Evolutionary conservation across 92 coral and sea anemone genomes (phyloP), one percentile per base, ranked within the genome.

Genomic region (Bergia sp.): DNA sequence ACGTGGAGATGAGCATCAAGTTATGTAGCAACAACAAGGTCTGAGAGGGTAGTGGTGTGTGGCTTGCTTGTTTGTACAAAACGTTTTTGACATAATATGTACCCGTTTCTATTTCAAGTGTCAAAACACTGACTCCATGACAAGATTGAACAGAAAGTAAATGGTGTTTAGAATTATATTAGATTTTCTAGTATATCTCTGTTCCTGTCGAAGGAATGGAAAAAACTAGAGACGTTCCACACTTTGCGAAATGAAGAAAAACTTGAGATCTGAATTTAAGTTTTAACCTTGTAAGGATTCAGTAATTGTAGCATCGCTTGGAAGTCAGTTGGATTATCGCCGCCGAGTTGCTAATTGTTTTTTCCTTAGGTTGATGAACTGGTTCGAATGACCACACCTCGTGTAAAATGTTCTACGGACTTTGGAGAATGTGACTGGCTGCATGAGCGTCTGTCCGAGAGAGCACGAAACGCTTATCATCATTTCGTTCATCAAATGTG

Each of bases 341-440:
- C 15, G 66, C 16, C 15, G 67, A 50, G 3, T 50, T 50, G 44
- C 83, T 50, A 8, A 50, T 6, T 1, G 15, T 1, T 47, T 49
- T 49, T 23, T 79, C 50, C 20, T 1, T 50, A 79, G 83, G 83
- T 79, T 13, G 83, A 50, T 50, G 83, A 79, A 50, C 67, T 79
- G 83, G 69, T 79, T 79, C 69, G 39, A 37, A 79, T 79, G 83
- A 79, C 2, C 6, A 3, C 20, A 4, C 83, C 83, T 10, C 83
- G 37, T 37, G 83, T 79, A 8, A 50, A 79, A 23, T 79, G 83
- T 49, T 49, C 41, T 79, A 79, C 67, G 41, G 83, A 79, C 40
- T 79, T 50, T 79, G 83, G 83, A 79, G 41, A 20, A 50, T 79
- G 83, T 50, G 39, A 49, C 67, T 79, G 83, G 83, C 83, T 79